phyloP scores from a whole-genome alignment of 2,797 vertebrate genomes.

The Clangula hyemalis region DNA sequence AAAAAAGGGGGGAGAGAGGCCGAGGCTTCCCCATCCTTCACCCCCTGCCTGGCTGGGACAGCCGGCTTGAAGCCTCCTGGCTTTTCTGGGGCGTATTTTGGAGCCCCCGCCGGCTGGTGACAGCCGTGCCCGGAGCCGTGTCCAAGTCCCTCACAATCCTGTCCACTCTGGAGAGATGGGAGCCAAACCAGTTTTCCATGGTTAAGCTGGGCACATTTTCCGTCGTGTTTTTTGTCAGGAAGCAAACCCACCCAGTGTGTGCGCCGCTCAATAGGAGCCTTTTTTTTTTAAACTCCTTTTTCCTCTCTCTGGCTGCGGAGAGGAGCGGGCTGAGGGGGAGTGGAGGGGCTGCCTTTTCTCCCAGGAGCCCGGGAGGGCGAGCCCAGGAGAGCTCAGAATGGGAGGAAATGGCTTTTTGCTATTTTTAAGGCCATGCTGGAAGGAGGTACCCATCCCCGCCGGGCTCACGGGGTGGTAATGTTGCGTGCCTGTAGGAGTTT shows the following conservation, averaged over 20 bases:
- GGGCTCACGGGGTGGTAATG: not conserved
- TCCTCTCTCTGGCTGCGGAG: constrained; percentile 49
- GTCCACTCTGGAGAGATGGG: constrained; percentile 58
- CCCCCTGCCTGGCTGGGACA: not conserved
- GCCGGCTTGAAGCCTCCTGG: not conserved
- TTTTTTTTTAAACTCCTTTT: constrained; percentile 63
- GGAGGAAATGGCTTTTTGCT: not conserved
- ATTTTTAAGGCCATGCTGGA: not conserved
- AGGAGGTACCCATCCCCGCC: not conserved
- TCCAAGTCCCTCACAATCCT: constrained; percentile 46
- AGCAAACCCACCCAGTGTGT: constrained; percentile 77
- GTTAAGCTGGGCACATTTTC: constrained; percentile 75
- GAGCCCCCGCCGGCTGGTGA: not conserved
- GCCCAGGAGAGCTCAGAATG: not conserved
- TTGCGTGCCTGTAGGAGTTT: not conserved
- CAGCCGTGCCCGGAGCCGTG: not conserved
- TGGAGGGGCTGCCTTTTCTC: constrained; percentile 39
- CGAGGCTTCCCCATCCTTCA: not conserved
- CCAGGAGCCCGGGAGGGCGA: not conserved
- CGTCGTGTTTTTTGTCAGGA: constrained; percentile 70
- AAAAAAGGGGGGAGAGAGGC: not conserved
- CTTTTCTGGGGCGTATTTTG: constrained; percentile 33
- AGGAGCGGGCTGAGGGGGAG: not conserved
- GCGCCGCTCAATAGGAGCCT: constrained; percentile 58
- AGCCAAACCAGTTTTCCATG: constrained; percentile 81